These are phyloP conservation scores for Anguilla anguilla DNA, from an alignment of 2,797 vertebrate genomes.

Conservation along the genomic window DNA sequence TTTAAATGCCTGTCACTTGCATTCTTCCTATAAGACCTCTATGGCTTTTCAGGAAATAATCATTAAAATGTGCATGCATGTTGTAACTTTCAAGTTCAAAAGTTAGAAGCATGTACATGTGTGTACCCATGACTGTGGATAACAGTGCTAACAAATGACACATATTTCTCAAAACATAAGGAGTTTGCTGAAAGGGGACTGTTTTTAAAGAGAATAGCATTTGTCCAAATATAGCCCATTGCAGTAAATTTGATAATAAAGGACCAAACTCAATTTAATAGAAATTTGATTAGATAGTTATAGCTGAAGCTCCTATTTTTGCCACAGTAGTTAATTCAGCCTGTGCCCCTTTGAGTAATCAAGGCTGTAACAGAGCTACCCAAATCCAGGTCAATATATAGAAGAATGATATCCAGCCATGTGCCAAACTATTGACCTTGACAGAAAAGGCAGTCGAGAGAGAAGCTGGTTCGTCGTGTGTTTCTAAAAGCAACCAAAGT, in stretches of 20 bases:
- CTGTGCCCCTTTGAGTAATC: neutral
- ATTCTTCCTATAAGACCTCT: slow-evolving; percentile 72
- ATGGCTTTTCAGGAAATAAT: slow-evolving; percentile 76
- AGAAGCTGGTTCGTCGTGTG: neutral
- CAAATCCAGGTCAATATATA: slow-evolving; percentile 16
- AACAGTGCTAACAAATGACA: slow-evolving; percentile 58
- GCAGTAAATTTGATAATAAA: slow-evolving; percentile 11
- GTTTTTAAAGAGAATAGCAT: slow-evolving; percentile 53
- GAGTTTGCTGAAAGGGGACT: slow-evolving; percentile 55
- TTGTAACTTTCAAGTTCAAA: slow-evolving; percentile 69
- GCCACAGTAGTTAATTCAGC: slow-evolving; percentile 3
- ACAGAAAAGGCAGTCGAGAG: neutral
- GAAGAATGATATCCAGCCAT: slow-evolving; percentile 17
- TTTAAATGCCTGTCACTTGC: slow-evolving; percentile 81
- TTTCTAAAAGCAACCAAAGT: slow-evolving; percentile 9
- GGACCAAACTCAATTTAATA: slow-evolving; percentile 15
- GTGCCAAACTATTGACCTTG: slow-evolving; percentile 10
- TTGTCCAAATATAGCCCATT: slow-evolving; percentile 33
- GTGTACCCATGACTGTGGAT: slow-evolving; percentile 68
- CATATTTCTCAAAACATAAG: slow-evolving; percentile 45
- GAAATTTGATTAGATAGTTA: slow-evolving; percentile 19
- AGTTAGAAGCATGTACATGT: slow-evolving; percentile 56
- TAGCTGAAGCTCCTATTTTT: slow-evolving; percentile 17
- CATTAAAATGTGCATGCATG: slow-evolving; percentile 76
- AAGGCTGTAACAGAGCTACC: slow-evolving; percentile 10